A percentile compares a stretch with the other conserved stretches of the same genome.
Evolutionary conservation across 2,888 invertebrate species (phyloP).

Genomic region (Caenorhabditis imperialis): DNA sequence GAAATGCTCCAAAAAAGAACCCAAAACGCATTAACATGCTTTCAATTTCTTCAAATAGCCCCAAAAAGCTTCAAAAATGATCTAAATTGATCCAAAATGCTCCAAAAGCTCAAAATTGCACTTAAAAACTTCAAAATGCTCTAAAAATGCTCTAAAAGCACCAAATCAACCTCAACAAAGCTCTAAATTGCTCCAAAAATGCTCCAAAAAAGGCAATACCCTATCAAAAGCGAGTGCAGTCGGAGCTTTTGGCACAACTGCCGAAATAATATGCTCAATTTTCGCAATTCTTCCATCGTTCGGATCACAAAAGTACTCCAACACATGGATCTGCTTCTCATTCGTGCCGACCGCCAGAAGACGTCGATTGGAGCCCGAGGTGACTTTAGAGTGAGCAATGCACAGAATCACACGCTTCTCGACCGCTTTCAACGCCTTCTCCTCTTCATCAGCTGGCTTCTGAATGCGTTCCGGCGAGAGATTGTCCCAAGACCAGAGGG

Average conservation of each 20-base stretch:
- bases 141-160: too few relatives aligned
- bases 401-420: conserved; percentile 47
- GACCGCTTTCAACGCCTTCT: background rate
- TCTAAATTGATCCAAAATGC: too few relatives aligned
- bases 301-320: conserved; percentile 34
- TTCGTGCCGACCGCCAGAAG: conserved; percentile 56
- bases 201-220: conserved; percentile 6
- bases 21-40: too few relatives aligned
- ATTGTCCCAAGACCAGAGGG: background rate
- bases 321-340: conserved; percentile 56
- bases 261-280: conserved; percentile 22
- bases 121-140: too few relatives aligned
- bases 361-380: conserved; percentile 5
- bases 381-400: conserved; percentile 28
- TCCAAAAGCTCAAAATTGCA: too few relatives aligned
- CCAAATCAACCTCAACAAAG: background rate
- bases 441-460: background rate
- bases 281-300: conserved; percentile 1
- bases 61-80: too few relatives aligned
- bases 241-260: conserved; percentile 60
- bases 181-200: background rate
- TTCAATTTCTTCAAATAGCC: too few relatives aligned
- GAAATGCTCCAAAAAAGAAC: too few relatives aligned
- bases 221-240: conserved; percentile 59
- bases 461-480: background rate